Percentiles rank a stretch among this genome's conserved stretches.
phyloP scores from a whole-genome alignment of 2,888 invertebrate species.

The Crossocerus cetratus region DNA sequence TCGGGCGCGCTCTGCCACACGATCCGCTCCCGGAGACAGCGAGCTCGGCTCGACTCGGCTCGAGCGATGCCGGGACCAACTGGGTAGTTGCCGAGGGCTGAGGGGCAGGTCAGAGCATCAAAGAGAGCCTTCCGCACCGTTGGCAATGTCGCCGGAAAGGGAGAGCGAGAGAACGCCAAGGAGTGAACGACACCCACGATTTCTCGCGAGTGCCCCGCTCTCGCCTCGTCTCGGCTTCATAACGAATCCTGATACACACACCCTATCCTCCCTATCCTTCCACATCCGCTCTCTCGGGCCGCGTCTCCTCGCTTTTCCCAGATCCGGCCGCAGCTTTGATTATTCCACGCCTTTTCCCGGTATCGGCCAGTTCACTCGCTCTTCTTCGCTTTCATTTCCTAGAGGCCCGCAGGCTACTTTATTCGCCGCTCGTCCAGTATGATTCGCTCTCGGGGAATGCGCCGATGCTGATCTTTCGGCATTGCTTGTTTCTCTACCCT shows the following conservation, averaged over 20 bases:
- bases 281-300: background rate
- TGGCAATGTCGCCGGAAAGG: background rate
- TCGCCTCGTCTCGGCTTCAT: too few relatives aligned
- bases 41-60: too few relatives aligned
- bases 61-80: too few relatives aligned
- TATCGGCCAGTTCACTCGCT: too few relatives aligned
- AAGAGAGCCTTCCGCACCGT: background rate
- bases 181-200: background rate
- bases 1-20: background rate
- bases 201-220: background rate
- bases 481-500: too few relatives aligned
- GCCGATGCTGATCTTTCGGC: too few relatives aligned
- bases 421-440: background rate
- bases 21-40: conserved; percentile 1
- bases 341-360: too few relatives aligned
- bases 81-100: background rate
- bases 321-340: too few relatives aligned
- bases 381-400: too few relatives aligned
- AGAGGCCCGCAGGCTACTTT: background rate
- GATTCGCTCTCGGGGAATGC: background rate
- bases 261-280: background rate
- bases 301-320: background rate
- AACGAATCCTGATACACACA: conserved; percentile 1
- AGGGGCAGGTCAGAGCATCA: conserved; percentile 1
- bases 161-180: background rate